Percentiles rank a stretch among this genome's conserved stretches.
Conservation (phyloP, 2,888 invertebrate species). For the Rhyacophila evoluta region DNA sequence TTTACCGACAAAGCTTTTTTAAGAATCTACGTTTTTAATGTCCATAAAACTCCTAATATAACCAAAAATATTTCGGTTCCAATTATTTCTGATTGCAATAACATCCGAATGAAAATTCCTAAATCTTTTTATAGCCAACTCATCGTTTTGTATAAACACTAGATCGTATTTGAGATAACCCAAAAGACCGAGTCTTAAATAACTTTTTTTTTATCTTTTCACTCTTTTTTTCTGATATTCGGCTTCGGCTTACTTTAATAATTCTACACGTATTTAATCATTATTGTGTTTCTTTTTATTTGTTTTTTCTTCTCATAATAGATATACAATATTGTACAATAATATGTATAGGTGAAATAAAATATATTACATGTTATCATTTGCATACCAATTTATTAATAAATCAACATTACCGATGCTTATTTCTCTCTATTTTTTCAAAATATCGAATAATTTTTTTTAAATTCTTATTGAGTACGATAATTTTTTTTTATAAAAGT, state of each 20-base stretch:
- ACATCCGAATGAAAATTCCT: slow-evolving; percentile 20
- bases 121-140: slow-evolving; percentile 32
- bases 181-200: slow-evolving; percentile 23
- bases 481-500: too few species aligned
- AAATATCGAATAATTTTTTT: too few species aligned
- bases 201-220: slow-evolving; percentile 44
- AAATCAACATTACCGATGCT: too few species aligned
- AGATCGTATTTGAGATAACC: slow-evolving; percentile 35
- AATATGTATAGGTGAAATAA: too few species aligned
- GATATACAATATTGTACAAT: too few species aligned
- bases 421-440: too few species aligned
- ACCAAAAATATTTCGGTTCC: slow-evolving; percentile 4
- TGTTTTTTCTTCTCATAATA: too few species aligned
- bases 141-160: slow-evolving; percentile 32
- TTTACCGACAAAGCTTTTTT: background rate
- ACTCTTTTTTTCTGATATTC: slow-evolving; percentile 36
- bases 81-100: slow-evolving; percentile 24
- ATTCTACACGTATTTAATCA: background rate
- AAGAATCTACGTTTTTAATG: background rate
- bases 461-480: too few species aligned
- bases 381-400: too few species aligned
- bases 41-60: slow-evolving; percentile 8
- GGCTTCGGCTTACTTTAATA: background rate
- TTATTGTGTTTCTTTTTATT: too few species aligned
- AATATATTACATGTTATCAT: too few species aligned